phyloP scores from a whole-genome alignment of 2,888 invertebrate species.

The Oegoconia quadripuncta region DNA sequence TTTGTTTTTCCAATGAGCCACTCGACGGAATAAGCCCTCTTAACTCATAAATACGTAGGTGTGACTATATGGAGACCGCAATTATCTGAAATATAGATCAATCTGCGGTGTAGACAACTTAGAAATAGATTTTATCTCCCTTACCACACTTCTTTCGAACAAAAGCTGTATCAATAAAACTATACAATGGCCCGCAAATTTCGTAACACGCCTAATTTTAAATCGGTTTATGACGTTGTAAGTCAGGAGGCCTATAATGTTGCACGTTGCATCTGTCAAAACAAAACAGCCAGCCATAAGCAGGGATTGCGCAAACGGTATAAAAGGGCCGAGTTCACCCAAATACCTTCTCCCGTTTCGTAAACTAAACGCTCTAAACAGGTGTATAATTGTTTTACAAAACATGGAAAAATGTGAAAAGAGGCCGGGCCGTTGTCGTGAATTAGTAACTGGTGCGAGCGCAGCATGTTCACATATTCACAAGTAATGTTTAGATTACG shows the following conservation, averaged over 20 bases:
- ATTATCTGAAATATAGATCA: too few relatives aligned
- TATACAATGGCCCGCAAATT: not conserved
- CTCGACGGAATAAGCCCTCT: too few relatives aligned
- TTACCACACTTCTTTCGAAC: too few relatives aligned
- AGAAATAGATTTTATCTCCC: too few relatives aligned
- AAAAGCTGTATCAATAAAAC: too few relatives aligned
- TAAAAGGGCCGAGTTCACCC: slow-evolving; percentile 41
- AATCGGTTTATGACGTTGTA: slow-evolving; percentile 42
- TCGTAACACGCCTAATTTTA: slow-evolving; percentile 19
- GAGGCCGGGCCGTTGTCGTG: not conserved
- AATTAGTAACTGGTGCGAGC: slow-evolving; percentile 1
- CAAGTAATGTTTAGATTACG: too few relatives aligned
- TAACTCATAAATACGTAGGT: too few relatives aligned
- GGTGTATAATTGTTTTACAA: slow-evolving; percentile 58
- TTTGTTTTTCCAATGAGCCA: too few relatives aligned
- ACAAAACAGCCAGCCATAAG: slow-evolving; percentile 48
- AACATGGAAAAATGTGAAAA: slow-evolving; percentile 36
- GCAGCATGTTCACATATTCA: too few relatives aligned
- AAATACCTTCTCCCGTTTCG: slow-evolving; percentile 37
- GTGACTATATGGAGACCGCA: too few relatives aligned
- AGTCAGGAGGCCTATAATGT: slow-evolving; percentile 36
- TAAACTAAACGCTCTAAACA: slow-evolving; percentile 46
- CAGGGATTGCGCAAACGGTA: slow-evolving; percentile 36
- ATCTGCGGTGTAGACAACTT: too few relatives aligned
- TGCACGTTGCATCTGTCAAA: slow-evolving; percentile 57